Conservation (phyloP, 2,797 vertebrate species). For the Gobio occitaniae region DNA sequence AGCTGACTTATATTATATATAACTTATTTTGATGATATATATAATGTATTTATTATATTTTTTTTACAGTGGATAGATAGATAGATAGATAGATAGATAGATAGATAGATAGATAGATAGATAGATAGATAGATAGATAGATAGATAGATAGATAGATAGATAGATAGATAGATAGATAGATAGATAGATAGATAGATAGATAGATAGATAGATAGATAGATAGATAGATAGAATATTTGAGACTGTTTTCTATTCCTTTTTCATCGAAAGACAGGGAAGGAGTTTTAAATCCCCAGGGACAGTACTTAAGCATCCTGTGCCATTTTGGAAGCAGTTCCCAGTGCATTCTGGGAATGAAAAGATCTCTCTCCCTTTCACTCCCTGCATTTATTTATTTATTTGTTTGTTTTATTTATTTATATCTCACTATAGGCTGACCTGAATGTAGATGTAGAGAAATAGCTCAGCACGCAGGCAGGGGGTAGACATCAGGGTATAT, state of each 20-base stretch:
- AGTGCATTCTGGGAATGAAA: slow-evolving; percentile 78
- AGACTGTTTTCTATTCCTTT: not conserved
- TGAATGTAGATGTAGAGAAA: slow-evolving; percentile 76
- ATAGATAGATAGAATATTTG: not conserved
- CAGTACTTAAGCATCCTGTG: slow-evolving; percentile 70
- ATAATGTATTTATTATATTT: no score
- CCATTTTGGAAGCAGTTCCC: slow-evolving; percentile 76
- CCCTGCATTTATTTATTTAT: slow-evolving; percentile 31
- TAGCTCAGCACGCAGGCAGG: slow-evolving; percentile 64
- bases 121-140: not conserved
- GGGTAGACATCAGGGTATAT: slow-evolving; percentile 54
- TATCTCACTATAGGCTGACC: slow-evolving; percentile 74
- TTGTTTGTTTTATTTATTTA: slow-evolving; percentile 54
- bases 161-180: not conserved
- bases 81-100: no score
- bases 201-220: not conserved
- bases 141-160: not conserved
- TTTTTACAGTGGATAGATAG: no score
- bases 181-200: not conserved
- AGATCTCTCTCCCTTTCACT: slow-evolving; percentile 62
- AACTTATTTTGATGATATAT: no score
- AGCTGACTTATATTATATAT: no score
- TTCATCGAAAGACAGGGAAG: slow-evolving; percentile 65
- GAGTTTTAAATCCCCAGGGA: slow-evolving; percentile 73
- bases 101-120: no score